Evolutionary conservation across 1,140 invertebrate genomes (phyloP).

Genomic region (Ceratosolen fusciceps): DNA sequence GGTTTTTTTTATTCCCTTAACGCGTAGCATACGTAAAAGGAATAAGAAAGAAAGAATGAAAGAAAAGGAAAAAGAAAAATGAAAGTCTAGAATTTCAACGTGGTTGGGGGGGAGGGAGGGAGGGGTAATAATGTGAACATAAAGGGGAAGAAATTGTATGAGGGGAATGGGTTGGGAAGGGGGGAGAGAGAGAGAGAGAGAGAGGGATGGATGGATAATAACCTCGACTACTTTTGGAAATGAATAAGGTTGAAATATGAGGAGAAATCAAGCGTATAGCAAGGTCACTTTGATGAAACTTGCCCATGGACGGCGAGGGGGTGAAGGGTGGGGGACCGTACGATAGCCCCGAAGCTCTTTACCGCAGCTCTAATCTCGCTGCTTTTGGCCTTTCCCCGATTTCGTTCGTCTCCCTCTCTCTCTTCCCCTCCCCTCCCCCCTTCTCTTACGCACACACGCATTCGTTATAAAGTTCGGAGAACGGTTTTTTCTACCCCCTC

Average conservation of each 20-base stretch:
- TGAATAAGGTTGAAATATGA: constrained; percentile 62
- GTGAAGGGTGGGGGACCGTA: constrained; percentile 5
- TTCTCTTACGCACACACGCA: neutral
- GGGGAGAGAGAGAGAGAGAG: too few species aligned
- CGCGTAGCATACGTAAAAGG: neutral
- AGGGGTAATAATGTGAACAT: neutral
- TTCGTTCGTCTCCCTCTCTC: neutral
- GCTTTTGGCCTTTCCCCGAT: neutral
- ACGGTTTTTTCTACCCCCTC: neutral
- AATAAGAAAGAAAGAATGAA: neutral
- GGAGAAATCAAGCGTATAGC: constrained; percentile 51
- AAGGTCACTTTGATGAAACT: constrained; percentile 31
- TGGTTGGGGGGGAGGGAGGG: too few species aligned
- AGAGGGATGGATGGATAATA: neutral
- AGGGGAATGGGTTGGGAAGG: neutral
- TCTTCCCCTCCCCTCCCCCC: too few species aligned
- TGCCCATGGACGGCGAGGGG: neutral
- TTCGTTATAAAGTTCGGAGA: neutral
- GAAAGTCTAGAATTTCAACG: neutral
- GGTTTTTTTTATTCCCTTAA: too few species aligned
- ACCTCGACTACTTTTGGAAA: constrained; percentile 41
- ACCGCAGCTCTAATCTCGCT: neutral
- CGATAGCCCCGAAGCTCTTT: neutral
- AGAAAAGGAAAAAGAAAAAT: neutral
- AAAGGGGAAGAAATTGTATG: neutral